phyloP scores from a whole-genome alignment of 2,888 invertebrate species.

The Drosophila nr. perissopoda region DNA sequence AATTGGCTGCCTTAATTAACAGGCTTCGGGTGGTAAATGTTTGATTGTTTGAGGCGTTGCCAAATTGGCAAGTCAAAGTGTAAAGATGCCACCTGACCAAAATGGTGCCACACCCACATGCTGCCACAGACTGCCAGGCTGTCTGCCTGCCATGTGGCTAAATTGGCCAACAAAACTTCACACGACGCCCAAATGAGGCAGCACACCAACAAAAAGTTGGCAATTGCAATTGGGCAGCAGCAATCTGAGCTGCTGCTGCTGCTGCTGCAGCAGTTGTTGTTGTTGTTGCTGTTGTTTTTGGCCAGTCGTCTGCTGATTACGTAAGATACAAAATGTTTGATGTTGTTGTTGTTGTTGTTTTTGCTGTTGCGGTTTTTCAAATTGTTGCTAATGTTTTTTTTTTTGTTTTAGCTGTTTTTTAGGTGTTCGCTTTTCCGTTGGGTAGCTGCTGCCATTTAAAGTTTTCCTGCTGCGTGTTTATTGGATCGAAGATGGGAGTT shows the following conservation, averaged over 20 bases:
- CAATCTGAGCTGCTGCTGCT: slow-evolving; percentile 39
- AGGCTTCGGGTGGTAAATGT: slow-evolving; percentile 32
- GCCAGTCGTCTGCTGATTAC: slow-evolving; percentile 38
- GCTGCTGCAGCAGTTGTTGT: slow-evolving; percentile 4
- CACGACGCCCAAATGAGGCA: slow-evolving; percentile 43
- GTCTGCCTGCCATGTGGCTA: slow-evolving; percentile 10
- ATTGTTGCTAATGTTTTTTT: slow-evolving; percentile 54
- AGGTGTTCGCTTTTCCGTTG: slow-evolving; percentile 50
- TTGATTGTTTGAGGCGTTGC: slow-evolving; percentile 43
- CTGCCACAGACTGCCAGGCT: slow-evolving; percentile 7
- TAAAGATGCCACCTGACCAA: slow-evolving; percentile 65
- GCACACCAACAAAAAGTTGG: slow-evolving; percentile 33
- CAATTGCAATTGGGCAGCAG: slow-evolving; percentile 57
- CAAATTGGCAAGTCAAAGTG: slow-evolving; percentile 74
- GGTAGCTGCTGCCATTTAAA: slow-evolving; percentile 44
- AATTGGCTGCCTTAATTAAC: slow-evolving; percentile 61
- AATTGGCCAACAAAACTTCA: slow-evolving; percentile 62
- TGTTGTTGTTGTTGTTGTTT: slow-evolving; percentile 39
- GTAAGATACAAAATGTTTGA: slow-evolving; percentile 42
- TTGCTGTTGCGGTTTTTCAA: slow-evolving; percentile 44
- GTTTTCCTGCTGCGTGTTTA: slow-evolving; percentile 70
- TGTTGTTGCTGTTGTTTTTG: slow-evolving; percentile 22
- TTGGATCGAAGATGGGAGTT: slow-evolving; percentile 57
- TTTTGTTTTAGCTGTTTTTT: slow-evolving; percentile 6
- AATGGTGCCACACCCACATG: slow-evolving; percentile 52